Evolutionary conservation across 2,888 invertebrate genomes (phyloP).

Genomic region (Synergus japonicus): DNA sequence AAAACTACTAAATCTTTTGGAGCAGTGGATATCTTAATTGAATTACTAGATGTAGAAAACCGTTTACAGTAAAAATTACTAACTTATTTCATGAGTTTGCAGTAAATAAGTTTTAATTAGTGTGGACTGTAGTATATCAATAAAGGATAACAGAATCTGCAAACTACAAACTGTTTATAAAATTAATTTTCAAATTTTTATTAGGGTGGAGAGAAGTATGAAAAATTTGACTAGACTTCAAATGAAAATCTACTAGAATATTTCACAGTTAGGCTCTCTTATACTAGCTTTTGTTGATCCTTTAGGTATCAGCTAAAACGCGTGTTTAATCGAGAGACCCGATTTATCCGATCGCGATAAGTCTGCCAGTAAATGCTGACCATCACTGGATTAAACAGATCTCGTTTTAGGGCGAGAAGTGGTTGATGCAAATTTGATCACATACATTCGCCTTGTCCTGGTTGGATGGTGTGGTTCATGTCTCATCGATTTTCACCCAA

Average conservation of each 20-base stretch:
- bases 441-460: constrained; percentile 43
- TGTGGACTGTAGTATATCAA: no score
- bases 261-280: neutral
- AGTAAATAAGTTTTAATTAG: no score
- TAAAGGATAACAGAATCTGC: no score
- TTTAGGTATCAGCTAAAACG: constrained; percentile 31
- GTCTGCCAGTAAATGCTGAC: constrained; percentile 34
- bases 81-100: no score
- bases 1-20: neutral
- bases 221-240: no score
- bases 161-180: no score
- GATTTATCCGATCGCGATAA: constrained; percentile 36
- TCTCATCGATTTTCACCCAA: constrained; percentile 49
- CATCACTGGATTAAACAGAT: constrained; percentile 40
- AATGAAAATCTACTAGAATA: no score
- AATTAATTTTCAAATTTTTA: no score
- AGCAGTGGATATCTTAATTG: no score
- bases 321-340: constrained; percentile 27
- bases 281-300: constrained; percentile 23
- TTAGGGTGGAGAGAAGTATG: no score
- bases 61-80: no score
- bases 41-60: no score
- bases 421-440: constrained; percentile 40
- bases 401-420: constrained; percentile 31
- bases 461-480: constrained; percentile 41